Base-by-base conservation (phyloP, 2,113 vertebrate genomes). In the Entosphenus tridentatus region DNA sequence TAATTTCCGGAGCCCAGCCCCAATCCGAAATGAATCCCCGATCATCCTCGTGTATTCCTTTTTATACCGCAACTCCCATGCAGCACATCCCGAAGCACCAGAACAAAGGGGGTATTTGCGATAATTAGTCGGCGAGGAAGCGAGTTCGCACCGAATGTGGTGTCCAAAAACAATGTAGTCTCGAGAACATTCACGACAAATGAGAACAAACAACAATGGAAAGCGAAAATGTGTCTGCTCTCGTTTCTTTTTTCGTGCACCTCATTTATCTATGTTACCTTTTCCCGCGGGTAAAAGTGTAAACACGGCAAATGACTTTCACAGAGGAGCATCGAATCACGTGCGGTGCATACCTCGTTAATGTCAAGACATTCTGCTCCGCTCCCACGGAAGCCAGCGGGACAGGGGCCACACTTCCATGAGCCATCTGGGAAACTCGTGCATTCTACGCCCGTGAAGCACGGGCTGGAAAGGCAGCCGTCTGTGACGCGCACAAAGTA, bases 401-500 rank as follows among this genome's bases (percentile, higher is more conserved):
- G 62, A 18, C 62, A 65, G 62, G 62, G n/a, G 18, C n/a, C n/a
- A 18, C 62, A 65, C 18, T 65, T 9, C 62, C 62, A 65, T n/a
- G n/a, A 16, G 62, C 62, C 62, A 65, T 65, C 62, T 16, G n/a
- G n/a, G 18, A 65, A 65, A 18, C 62, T 65, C n/a, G 62, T 65
- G 10, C 62, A 65, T 65, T 65, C 18, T 2, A 65, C 62, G 18
- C 62, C 62, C 62, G n/a, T 18, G 10, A 65, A 65, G 62, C 62
- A 65, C n/a, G 62, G 62, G 9, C 21, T 65, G 8, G 62, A 65
- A n/a, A 65, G 62, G 21, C 62, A 65, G 9, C 62, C 62, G 11
- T 65, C 62, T 65, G 62, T 21, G 10, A 11, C 8, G 21, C n/a
- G 62, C 39, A 39, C 39, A 74, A 73, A 68, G 39, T 39, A 39